phyloP scores from a whole-genome alignment of 2,113 vertebrate genomes.

The Petaurus breviceps region DNA sequence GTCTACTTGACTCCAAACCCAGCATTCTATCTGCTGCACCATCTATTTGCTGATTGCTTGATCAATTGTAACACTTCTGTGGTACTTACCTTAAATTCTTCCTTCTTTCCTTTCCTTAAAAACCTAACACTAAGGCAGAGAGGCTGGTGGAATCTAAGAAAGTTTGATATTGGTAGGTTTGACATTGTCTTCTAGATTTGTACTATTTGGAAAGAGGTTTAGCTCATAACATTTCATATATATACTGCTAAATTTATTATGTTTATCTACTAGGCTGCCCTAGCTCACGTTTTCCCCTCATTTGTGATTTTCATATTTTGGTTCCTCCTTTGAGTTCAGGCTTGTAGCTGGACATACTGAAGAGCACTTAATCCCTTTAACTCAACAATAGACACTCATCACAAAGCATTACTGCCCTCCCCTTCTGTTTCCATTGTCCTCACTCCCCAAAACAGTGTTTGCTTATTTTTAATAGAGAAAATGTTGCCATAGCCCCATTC shows the following conservation, averaged over 20 bases:
- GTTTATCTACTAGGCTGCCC: conserved; percentile 35
- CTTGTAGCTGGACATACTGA: conserved; percentile 1
- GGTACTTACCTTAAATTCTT: conserved; percentile 11
- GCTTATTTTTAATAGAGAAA: conserved; percentile 73
- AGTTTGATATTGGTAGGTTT: conserved; percentile 18
- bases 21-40: no score
- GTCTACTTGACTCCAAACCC: no score
- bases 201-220: neutral
- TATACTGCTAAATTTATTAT: conserved; percentile 36
- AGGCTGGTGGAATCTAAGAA: neutral
- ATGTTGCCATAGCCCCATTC: conserved; percentile 77
- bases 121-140: conserved; percentile 1
- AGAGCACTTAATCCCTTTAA: conserved; percentile 45
- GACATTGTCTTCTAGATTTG: conserved; percentile 29
- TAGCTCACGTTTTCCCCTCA: conserved; percentile 47
- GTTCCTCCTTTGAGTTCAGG: conserved; percentile 10
- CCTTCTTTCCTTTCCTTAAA: conserved; percentile 3
- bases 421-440: conserved; percentile 58
- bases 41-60: conserved; percentile 27
- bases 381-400: conserved; percentile 20
- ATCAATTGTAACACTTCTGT: conserved; percentile 27
- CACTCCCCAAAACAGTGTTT: conserved; percentile 70
- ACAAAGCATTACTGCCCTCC: neutral
- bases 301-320: conserved; percentile 40
- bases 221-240: neutral